A percentile compares a stretch with the other conserved stretches of the same genome.
Conservation (phyloP, 2,113 vertebrate species). For the Lepisosteus oculatus region DNA sequence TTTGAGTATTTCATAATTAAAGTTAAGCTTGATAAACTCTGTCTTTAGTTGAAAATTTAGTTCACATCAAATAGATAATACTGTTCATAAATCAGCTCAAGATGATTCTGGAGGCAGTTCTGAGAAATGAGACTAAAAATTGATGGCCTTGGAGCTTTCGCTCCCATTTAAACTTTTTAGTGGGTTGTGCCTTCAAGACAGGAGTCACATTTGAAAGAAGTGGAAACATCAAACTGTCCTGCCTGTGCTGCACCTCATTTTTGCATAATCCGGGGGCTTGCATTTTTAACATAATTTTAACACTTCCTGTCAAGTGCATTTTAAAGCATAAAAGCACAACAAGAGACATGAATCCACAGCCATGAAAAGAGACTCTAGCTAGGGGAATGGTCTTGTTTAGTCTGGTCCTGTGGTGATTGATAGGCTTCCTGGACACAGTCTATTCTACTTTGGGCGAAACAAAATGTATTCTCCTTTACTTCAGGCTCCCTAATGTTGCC, state of each 20-base stretch:
- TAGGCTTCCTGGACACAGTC: neutral
- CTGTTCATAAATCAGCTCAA: constrained; percentile 12
- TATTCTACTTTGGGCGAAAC: constrained; percentile 3
- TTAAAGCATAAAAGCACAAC: neutral
- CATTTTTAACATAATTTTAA: neutral
- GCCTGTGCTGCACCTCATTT: neutral
- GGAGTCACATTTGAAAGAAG: neutral
- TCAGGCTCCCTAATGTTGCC: constrained; percentile 3
- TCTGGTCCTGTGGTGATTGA: constrained; percentile 9
- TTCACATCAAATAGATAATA: neutral
- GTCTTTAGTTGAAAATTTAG: neutral
- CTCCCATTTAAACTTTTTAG: neutral
- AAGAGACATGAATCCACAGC: neutral
- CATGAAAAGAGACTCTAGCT: neutral
- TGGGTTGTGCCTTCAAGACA: neutral
- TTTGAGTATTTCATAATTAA: neutral
- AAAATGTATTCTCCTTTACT: constrained; percentile 16
- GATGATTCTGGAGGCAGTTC: constrained; percentile 1
- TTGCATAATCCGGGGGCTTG: neutral
- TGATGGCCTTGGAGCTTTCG: constrained; percentile 1
- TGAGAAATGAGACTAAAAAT: neutral
- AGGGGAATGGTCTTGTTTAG: constrained; percentile 1
- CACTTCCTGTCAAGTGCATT: neutral
- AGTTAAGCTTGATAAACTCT: neutral
- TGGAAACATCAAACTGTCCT: neutral